Base-by-base conservation (phyloP, 2,113 vertebrate genomes). In the Myrmophylax atrothorax region DNA sequence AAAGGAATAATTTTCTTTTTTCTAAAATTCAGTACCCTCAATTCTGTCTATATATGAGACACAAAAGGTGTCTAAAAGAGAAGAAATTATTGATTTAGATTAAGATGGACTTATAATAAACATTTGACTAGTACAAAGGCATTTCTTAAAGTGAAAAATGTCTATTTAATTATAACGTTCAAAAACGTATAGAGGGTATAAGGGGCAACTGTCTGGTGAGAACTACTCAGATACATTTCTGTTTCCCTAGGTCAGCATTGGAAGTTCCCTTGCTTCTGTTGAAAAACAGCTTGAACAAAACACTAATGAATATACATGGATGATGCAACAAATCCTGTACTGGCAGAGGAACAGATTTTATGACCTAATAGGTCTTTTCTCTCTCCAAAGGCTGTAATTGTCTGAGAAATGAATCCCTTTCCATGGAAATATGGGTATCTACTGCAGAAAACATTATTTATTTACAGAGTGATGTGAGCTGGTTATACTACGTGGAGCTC, bases 301-400 rank as follows among this genome's bases (percentile, higher is more conserved):
- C 87, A 78, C 95, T 95, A 90, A 95, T 96, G 93, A 97, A 96
- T 96, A 95, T 93, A 95, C 84, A 97, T 91, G 84, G 79, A 92
- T 0, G n/a, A 92, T 2, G 35, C 35, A 95, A 96, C 93, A 96
- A 95, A 94, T 89, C 91, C 94, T 85, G 77, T 62, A 35, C 81
- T 97, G 95, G 93, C 95, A 96, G 74, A 93, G 58, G 44, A 79
- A 96, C 59, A 81, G 70, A 70, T 94, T 95, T 94, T 90, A 94
- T 96, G 95, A 97, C 93, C 95, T 96, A 96, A 95, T 90, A 79
- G 91, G 89, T 74, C 94, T 91, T 96, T 96, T 93, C 33, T 88
- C 17, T 74, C 63, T 94, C 90, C 75, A 93, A 87, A 96, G 72
- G 56, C 68, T 84, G 59, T 88, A 88, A 81, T 72, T 86, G 50